Base-by-base conservation (phyloP, 2,113 vertebrate species). In the Polyodon spathula region DNA sequence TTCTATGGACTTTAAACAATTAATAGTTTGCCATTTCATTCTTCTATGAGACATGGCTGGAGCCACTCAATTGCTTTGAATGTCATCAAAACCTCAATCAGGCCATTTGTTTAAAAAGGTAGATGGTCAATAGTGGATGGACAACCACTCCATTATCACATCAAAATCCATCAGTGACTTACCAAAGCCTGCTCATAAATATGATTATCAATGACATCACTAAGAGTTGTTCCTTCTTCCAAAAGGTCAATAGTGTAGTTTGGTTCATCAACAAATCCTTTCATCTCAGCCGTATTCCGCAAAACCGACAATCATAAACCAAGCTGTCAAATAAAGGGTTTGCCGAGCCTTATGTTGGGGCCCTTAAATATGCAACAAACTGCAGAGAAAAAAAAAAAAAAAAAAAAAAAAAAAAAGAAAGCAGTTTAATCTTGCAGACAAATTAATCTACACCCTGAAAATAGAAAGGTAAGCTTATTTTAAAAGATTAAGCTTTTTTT, bases 281-380 rank as follows among this genome's bases (percentile, higher is more conserved):
- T 98, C 95, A 97, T 98, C 89, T 95, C 88, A 90, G 87, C 86
- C 82, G 87, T 87, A 89, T 88, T 91, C 87, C 85, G 85, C 86
- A 79, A 89, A 90, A 86, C 88, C 85, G 79, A 90, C 89, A 90
- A 89, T 92, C 93, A 95, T 95, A 93, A 93, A 97, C 89, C 91
- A 92, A 88, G 83, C 86, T 83, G 88, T 65, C 86, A 83, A 88
- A 87, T 88, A 67, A 72, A 89, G 79, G 68, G 74, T 79, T 87
- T 76, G 75, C 89, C 75, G 86, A 91, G 87, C 92, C 90, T 90
- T 85, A 80, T 27, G 27, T 82, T 86, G 85, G 87, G 89, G 88
- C 93, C 91, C 92, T 92, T 87, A 89, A 90, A 81, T 91, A 89
- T 90, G 91, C 95, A 99, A 93, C 89, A 94, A 96, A 94, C 94